These are phyloP conservation scores for Nannospalax galili DNA, from an alignment of 2,113 vertebrate genomes.

Conservation along the genomic window DNA sequence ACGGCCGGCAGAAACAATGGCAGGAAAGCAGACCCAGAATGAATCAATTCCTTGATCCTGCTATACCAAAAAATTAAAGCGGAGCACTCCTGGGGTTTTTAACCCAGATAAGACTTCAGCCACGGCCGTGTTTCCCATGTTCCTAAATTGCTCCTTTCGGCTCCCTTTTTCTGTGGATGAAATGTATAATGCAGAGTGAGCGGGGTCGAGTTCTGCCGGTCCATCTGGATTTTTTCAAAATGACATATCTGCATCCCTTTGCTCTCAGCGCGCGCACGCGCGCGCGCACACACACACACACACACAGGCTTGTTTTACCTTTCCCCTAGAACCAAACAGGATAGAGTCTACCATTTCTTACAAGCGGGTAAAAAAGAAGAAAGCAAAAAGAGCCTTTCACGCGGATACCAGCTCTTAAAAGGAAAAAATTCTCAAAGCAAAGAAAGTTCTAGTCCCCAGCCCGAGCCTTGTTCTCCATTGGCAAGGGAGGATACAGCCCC, in stretches of 20 bases:
- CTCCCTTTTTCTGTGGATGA: conserved; percentile 48
- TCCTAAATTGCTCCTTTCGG: not conserved
- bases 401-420: not conserved
- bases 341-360: conserved; percentile 9
- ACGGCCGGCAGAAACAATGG: conserved; percentile 86
- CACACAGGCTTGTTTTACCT: not conserved
- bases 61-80: conserved; percentile 84
- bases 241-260: conserved; percentile 7
- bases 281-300: not conserved
- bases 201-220: not conserved
- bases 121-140: conserved; percentile 29
- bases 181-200: conserved; percentile 27
- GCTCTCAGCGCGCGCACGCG: not conserved
- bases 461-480: conserved; percentile 7
- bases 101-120: conserved; percentile 78
- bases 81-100: conserved; percentile 82
- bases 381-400: not conserved
- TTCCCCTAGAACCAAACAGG: conserved; percentile 2
- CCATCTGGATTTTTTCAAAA: conserved; percentile 44
- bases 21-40: conserved; percentile 85
- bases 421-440: conserved; percentile 16
- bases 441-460: conserved; percentile 54
- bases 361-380: conserved; percentile 2
- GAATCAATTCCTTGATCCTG: conserved; percentile 86
- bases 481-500: not conserved